Percentiles rank a stretch among this genome's conserved stretches.
Conservation (phyloP, 1,140 invertebrate species). For the Brachionus rotundiformis region DNA sequence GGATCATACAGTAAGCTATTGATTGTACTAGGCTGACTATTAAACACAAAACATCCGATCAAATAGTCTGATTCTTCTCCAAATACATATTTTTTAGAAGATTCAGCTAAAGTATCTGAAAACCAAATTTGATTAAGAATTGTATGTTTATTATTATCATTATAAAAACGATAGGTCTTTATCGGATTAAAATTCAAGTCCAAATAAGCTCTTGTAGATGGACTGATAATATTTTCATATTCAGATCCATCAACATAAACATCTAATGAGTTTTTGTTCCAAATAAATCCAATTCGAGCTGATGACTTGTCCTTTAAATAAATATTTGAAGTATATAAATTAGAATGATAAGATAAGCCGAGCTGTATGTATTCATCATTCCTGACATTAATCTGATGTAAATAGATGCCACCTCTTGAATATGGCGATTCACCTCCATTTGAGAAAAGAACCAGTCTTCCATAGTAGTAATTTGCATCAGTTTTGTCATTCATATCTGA, state of each 20-base stretch:
- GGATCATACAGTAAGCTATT: neutral
- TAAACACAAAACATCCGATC: neutral
- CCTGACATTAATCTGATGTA: slow-evolving; percentile 29
- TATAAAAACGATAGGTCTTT: slow-evolving; percentile 13
- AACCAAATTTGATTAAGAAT: slow-evolving; percentile 27
- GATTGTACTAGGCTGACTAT: neutral
- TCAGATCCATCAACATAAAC: slow-evolving; percentile 38
- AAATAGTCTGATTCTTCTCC: slow-evolving; percentile 31
- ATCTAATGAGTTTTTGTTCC: neutral
- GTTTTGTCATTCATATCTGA: neutral
- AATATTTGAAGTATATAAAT: neutral
- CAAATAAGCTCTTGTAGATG: neutral
- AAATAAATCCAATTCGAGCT: neutral
- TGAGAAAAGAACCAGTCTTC: neutral
- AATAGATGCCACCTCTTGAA: slow-evolving; percentile 36
- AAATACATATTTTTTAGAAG: neutral
- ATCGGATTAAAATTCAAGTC: slow-evolving; percentile 6
- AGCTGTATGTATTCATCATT: slow-evolving; percentile 15
- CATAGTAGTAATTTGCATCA: slow-evolving; percentile 9
- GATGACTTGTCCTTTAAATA: neutral
- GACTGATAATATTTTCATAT: neutral
- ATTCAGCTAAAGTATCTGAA: neutral
- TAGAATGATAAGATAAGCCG: neutral
- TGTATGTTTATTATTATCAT: neutral
- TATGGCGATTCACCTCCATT: slow-evolving; percentile 5